phyloP scores from a whole-genome alignment of 2,888 invertebrate genomes.

The Metallyticus violacea region DNA sequence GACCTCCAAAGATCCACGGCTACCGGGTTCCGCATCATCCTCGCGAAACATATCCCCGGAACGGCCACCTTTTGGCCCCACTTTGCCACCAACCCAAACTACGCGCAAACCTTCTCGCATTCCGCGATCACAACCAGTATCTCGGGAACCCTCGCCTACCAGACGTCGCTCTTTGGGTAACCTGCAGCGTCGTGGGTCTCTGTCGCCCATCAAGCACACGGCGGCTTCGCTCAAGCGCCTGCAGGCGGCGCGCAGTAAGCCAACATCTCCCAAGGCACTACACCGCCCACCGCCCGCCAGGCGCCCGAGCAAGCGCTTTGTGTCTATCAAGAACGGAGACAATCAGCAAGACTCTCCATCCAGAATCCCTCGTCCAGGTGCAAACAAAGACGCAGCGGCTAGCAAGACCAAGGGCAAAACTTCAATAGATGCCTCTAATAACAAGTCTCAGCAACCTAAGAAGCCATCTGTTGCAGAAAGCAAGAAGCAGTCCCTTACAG shows the following conservation, averaged over 20 bases:
- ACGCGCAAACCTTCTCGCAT: constrained; percentile 50
- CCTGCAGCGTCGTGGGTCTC: constrained; percentile 41
- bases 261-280: constrained; percentile 8
- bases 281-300: neutral
- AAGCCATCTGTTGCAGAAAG: neutral
- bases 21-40: constrained; percentile 41
- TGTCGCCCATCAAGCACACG: constrained; percentile 39
- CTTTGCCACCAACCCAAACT: neutral
- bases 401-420: neutral
- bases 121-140: constrained; percentile 55
- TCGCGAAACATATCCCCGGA: constrained; percentile 46
- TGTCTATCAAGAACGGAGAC: no score
- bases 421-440: neutral
- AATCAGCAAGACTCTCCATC: neutral
- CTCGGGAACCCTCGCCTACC: constrained; percentile 51
- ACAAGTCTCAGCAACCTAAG: neutral
- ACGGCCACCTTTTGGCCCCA: constrained; percentile 58
- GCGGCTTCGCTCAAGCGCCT: neutral
- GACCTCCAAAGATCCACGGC: constrained; percentile 54
- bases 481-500: neutral
- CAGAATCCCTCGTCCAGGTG: neutral
- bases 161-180: constrained; percentile 43
- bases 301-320: neutral
- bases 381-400: no score
- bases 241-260: neutral